These are phyloP conservation scores for Coccyzus lansbergi DNA, from an alignment of 2,797 vertebrate species.

Conservation along the genomic window DNA sequence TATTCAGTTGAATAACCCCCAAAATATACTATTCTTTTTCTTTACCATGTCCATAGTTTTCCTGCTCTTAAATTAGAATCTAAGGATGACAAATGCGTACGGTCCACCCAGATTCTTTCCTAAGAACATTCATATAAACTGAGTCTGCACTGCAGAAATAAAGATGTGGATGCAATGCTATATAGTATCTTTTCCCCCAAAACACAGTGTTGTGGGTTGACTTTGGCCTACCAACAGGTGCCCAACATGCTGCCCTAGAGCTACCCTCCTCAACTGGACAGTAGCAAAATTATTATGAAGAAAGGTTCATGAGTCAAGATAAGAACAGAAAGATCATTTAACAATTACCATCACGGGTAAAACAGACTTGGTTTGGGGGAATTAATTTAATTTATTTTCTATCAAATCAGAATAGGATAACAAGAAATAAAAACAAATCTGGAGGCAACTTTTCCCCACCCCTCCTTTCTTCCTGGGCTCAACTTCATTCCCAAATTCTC, in stretches of 20 bases:
- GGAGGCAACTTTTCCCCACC: neutral
- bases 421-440: neutral
- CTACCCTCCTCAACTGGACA: neutral
- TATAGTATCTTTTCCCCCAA: fast-evolving
- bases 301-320: neutral
- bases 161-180: neutral
- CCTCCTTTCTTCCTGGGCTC: neutral
- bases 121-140: neutral
- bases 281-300: too few relatives aligned
- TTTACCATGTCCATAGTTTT: neutral
- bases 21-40: neutral
- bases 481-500: neutral
- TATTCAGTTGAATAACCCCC: neutral
- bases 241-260: neutral
- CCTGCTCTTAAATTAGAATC: neutral
- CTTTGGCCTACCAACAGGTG: neutral
- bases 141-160: neutral
- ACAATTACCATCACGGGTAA: neutral
- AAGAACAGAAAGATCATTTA: neutral
- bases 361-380: neutral
- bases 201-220: neutral
- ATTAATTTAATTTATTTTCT: neutral
- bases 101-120: neutral
- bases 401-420: neutral
- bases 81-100: neutral